Conservation (phyloP, 2,888 invertebrate species). For the Athrips mouffetella region DNA sequence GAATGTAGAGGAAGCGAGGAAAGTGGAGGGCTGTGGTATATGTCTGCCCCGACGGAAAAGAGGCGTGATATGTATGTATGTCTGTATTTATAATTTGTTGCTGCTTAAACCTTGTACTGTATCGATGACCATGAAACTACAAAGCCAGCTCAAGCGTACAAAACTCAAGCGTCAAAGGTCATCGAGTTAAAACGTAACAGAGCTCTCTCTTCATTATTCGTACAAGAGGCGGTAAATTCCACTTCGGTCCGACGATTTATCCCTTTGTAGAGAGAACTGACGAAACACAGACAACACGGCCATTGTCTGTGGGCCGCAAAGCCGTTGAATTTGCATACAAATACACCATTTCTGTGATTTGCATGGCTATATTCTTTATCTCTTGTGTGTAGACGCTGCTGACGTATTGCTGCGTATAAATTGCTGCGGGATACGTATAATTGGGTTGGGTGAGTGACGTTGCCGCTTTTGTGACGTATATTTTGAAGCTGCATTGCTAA, state of each 20-base stretch:
- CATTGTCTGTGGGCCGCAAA: slow-evolving; percentile 16
- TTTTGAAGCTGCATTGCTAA: background rate
- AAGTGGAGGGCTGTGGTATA: too few relatives aligned
- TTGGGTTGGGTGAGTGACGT: slow-evolving; percentile 4
- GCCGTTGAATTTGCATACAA: slow-evolving; percentile 20
- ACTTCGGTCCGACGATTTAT: slow-evolving; percentile 14
- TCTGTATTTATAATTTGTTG: too few relatives aligned
- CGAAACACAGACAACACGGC: slow-evolving; percentile 17
- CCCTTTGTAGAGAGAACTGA: slow-evolving; percentile 18
- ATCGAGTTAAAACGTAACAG: background rate
- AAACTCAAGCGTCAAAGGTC: background rate
- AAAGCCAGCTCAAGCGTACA: too few relatives aligned
- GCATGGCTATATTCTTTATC: slow-evolving; percentile 21
- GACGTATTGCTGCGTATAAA: slow-evolving; percentile 13
- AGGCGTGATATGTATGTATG: too few relatives aligned
- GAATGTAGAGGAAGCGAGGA: too few relatives aligned
- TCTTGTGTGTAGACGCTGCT: slow-evolving; percentile 13
- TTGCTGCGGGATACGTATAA: slow-evolving; percentile 9
- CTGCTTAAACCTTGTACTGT: too few relatives aligned
- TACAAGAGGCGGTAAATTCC: slow-evolving; percentile 14
- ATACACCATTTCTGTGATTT: slow-evolving; percentile 19
- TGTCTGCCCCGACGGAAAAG: too few relatives aligned
- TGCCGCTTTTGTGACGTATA: background rate
- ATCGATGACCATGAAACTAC: too few relatives aligned
- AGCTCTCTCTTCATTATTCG: slow-evolving; percentile 9